Evolutionary conservation across 2,797 vertebrate genomes (phyloP), one percentile per base, ranked within the genome.

Genomic region (Poecilia velifera): DNA sequence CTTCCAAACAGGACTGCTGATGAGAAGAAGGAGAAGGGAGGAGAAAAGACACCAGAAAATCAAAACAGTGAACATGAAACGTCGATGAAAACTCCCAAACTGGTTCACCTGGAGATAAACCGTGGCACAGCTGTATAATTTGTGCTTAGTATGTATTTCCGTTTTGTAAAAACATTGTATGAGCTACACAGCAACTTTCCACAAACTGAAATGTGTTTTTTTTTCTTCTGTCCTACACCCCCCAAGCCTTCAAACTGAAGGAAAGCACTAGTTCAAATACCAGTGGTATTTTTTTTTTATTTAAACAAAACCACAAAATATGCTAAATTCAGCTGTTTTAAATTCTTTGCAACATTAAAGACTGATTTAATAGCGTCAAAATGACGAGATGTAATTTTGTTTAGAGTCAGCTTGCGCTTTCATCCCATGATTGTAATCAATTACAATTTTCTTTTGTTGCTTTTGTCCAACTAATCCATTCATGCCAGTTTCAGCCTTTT

Each of bases 71-170:
- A 97, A 85, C 94, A 95, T 31, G 96, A 97, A 81, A 84, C 94
- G 0, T 3, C 76, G 14, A 93, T 93, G 85, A 96, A 95, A 90
- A 94, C 90, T 79, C 82, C 87, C 66, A 96, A 94, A 90, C 90
- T 93, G 92, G 88, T 88, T 77, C 95, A 96, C 64, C 88, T 94
- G 88, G 96, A 97, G 86, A 89, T 96, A 70, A 96, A 96, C 91
- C 95, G 96, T 20, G 96, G 97, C 84, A 98, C 97, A 76, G 97
- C 97, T 77, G 97, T 98, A 86, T 97, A 93, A 97, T 76, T 12
- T 18, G 28, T n/a, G 10, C 28, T 34, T 47, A 8, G 43, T 5
- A 13, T n/a, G 18, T 22, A 28, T 45, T 43, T 41, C 3, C 3
- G 36, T 76, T 83, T 80, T 84, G 81, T 73, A 87, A 57, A 88